phyloP scores from a whole-genome alignment of 2,113 vertebrate species.

The Ctenodactylus gundi region DNA sequence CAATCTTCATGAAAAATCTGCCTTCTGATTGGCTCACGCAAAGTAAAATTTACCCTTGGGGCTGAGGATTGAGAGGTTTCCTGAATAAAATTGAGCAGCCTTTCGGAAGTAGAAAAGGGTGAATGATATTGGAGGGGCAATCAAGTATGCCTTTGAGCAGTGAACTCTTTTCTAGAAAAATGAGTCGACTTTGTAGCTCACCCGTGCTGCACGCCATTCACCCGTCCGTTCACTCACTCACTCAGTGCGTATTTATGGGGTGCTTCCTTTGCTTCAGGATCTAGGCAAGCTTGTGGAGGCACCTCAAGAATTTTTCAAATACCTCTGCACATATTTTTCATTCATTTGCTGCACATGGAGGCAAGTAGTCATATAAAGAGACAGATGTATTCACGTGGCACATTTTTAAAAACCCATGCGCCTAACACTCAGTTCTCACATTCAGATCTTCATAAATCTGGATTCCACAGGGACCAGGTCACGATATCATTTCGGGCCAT shows the following conservation, averaged over 20 bases:
- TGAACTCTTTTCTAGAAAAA: slow-evolving; percentile 29
- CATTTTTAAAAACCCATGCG: slow-evolving; percentile 78
- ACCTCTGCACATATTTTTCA: slow-evolving; percentile 69
- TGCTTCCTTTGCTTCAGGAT: slow-evolving; percentile 31
- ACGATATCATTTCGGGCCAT: slow-evolving; percentile 84
- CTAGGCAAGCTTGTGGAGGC: slow-evolving; percentile 50
- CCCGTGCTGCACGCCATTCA: slow-evolving; percentile 52
- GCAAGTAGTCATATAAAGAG: slow-evolving; percentile 65
- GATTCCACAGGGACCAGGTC: slow-evolving; percentile 84
- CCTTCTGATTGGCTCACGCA: not conserved
- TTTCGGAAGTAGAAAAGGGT: not conserved
- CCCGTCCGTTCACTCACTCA: slow-evolving; percentile 18
- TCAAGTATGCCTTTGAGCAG: not conserved
- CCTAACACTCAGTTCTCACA: slow-evolving; percentile 80
- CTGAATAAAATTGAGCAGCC: not conserved
- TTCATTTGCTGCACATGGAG: slow-evolving; percentile 69
- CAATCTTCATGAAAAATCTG: not conserved
- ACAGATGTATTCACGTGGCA: slow-evolving; percentile 75
- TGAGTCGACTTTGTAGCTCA: slow-evolving; percentile 58
- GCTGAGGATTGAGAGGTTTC: not conserved
- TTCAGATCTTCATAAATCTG: slow-evolving; percentile 83
- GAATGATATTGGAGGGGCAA: not conserved
- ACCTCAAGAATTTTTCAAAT: slow-evolving; percentile 71
- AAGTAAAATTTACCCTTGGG: not conserved
- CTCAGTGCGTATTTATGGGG: slow-evolving; percentile 69